A percentile compares a stretch with the other conserved stretches of the same genome.
These are phyloP conservation scores for Aphrophora alni DNA, from an alignment of 2,888 invertebrate genomes.

Conservation along the genomic window DNA sequence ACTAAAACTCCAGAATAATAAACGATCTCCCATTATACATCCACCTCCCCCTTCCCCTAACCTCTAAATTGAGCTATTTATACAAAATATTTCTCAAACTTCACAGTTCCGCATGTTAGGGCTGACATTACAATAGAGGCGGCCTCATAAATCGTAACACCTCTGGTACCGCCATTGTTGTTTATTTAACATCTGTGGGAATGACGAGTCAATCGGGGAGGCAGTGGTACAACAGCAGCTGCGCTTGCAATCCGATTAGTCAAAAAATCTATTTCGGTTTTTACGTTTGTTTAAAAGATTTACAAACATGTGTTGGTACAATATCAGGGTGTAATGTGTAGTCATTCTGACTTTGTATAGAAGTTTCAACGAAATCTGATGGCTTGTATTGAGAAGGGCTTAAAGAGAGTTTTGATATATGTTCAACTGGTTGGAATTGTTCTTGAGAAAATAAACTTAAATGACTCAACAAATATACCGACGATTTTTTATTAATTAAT, in stretches of 20 bases:
- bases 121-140: not conserved
- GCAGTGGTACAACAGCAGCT: not conserved
- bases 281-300: not conserved
- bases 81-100: conserved; percentile 6
- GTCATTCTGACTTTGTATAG: not conserved
- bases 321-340: not conserved
- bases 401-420: too few species aligned
- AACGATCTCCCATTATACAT: too few species aligned
- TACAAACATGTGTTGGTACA: not conserved
- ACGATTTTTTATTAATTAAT: too few species aligned
- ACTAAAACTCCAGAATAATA: too few species aligned
- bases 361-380: too few species aligned
- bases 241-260: not conserved
- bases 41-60: not conserved
- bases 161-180: not conserved
- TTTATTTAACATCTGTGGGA: conserved; percentile 9
- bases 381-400: too few species aligned
- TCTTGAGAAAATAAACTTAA: too few species aligned
- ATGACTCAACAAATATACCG: too few species aligned
- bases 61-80: conserved; percentile 9
- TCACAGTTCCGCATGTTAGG: not conserved
- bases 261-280: not conserved
- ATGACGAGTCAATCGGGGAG: not conserved
- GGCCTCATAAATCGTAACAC: not conserved
- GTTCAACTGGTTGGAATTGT: too few species aligned